Conservation (phyloP, 2,113 vertebrate genomes). For the Acanthochromis polyacanthus region DNA sequence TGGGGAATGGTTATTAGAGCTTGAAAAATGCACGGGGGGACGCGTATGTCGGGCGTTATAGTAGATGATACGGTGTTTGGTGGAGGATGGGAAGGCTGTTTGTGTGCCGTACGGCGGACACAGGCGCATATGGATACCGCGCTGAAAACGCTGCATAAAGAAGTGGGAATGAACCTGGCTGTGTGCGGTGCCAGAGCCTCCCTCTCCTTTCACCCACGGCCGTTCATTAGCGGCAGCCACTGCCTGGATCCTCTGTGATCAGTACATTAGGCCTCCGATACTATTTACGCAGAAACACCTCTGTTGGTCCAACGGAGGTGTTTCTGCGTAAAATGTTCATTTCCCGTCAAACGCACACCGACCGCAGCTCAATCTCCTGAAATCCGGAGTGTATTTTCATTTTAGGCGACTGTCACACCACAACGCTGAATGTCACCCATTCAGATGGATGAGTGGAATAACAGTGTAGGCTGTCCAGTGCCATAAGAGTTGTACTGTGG, state of each 20-base stretch:
- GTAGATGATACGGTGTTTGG: conserved; percentile 13
- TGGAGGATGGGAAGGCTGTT: conserved; percentile 12
- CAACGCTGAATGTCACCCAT: conserved; percentile 7
- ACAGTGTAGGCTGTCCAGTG: not conserved
- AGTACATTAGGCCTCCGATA: conserved; percentile 9
- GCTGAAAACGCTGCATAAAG: conserved; percentile 76
- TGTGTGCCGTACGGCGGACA: conserved; percentile 44
- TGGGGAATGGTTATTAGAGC: conserved; percentile 14
- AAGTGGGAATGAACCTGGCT: conserved; percentile 44
- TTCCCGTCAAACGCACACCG: not conserved
- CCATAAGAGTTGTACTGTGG: conserved; percentile 25
- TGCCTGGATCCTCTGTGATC: not conserved
- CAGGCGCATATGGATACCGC: conserved; percentile 44
- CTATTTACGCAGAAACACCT: no score
- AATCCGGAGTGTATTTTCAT: not conserved
- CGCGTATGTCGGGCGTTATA: conserved; percentile 28
- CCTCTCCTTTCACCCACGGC: not conserved
- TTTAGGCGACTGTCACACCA: no score
- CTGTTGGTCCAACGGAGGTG: not conserved
- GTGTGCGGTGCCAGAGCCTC: conserved; percentile 14
- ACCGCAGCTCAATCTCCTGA: conserved; percentile 2
- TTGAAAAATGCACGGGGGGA: conserved; percentile 13
- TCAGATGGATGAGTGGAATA: not conserved
- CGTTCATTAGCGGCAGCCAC: not conserved
- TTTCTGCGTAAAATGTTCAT: conserved; percentile 6